Percentiles rank a stretch among this genome's conserved stretches.
Conservation (phyloP, 2,888 invertebrate genomes). For the Cerastis rubricosa region DNA sequence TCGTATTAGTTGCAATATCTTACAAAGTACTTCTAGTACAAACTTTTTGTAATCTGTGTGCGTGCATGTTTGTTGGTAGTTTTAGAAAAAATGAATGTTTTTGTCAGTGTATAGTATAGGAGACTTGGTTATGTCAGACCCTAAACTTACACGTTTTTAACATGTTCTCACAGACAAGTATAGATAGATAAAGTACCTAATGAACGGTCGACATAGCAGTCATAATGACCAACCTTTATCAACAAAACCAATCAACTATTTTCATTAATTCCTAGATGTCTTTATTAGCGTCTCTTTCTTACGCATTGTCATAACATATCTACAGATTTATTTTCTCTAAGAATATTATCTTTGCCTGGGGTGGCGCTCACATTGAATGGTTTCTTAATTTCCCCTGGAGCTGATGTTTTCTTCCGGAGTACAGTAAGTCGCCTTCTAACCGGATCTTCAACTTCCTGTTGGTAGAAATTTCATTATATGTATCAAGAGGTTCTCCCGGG, state of each 20-base stretch:
- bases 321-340: conserved; percentile 1
- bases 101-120: neutral
- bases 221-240: neutral
- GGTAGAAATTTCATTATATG: conserved; percentile 40
- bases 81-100: conserved; percentile 19
- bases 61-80: conserved; percentile 33
- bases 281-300: neutral
- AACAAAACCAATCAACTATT: conserved; percentile 7
- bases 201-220: neutral
- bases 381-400: conserved; percentile 56
- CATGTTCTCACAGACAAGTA: neutral
- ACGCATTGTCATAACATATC: neutral
- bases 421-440: conserved; percentile 45
- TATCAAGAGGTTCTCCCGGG: conserved; percentile 9
- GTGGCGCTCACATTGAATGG: conserved; percentile 20
- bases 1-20: conserved; percentile 16
- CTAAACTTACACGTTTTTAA: neutral
- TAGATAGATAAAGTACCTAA: neutral
- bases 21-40: neutral
- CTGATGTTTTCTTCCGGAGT: conserved; percentile 50
- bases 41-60: conserved; percentile 18
- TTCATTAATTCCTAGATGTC: neutral
- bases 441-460: conserved; percentile 54
- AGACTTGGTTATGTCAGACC: no score
- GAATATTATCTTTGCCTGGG: conserved; percentile 18